Evolutionary conservation across 1,140 invertebrate species (phyloP).

Genomic region (Bicyclus anynana): DNA sequence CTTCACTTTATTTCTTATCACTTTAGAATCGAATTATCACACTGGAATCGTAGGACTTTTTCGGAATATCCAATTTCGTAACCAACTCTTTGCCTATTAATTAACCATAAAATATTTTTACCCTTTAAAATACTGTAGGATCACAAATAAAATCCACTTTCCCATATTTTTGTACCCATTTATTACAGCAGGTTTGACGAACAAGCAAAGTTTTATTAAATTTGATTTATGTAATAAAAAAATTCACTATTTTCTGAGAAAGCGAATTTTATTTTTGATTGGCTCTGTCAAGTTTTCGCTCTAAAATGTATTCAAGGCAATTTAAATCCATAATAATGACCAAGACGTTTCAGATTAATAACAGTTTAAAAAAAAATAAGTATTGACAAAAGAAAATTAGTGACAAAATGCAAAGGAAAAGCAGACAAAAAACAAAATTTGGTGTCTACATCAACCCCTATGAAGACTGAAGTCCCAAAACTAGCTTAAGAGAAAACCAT

Average conservation of each 20-base stretch:
- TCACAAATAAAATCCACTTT: conserved; percentile 1
- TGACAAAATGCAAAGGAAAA: too few relatives aligned
- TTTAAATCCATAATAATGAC: neutral
- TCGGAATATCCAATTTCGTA: neutral
- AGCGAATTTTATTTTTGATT: neutral
- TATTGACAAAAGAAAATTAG: neutral
- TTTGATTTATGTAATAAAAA: neutral
- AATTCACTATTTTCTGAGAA: neutral
- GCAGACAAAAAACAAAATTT: too few relatives aligned
- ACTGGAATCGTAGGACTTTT: neutral
- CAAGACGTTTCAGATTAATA: too few relatives aligned
- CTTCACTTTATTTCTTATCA: neutral
- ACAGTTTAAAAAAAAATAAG: neutral
- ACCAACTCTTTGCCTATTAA: neutral
- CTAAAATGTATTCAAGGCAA: conserved; percentile 9
- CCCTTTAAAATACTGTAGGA: neutral
- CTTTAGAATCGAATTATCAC: neutral
- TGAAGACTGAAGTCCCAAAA: too few relatives aligned
- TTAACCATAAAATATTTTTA: neutral
- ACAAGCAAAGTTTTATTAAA: neutral
- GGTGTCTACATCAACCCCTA: too few relatives aligned
- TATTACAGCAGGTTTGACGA: neutral
- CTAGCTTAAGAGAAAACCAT: too few relatives aligned
- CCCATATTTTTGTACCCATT: neutral
- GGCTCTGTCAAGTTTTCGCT: conserved; percentile 7